Conservation (phyloP, 2,113 vertebrate species). For the Papio anubis region DNA sequence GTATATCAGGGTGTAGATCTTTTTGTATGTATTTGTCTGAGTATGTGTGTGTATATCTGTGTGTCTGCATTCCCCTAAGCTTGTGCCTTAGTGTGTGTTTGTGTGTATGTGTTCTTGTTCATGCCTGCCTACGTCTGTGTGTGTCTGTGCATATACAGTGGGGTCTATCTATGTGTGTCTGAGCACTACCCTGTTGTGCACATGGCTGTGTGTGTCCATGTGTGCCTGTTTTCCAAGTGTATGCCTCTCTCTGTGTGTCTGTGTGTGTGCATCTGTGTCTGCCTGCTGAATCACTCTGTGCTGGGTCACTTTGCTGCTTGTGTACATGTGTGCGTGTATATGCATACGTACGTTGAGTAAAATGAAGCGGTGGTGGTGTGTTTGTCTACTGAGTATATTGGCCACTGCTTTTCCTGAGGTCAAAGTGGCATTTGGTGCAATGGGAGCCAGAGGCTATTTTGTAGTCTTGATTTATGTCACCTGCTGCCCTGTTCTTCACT, state of each 20-base stretch:
- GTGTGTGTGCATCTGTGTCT: background rate
- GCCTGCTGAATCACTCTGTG: background rate
- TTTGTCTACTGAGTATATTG: background rate
- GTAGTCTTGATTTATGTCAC: constrained; percentile 36
- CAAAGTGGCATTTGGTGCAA: constrained; percentile 37
- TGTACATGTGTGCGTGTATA: background rate
- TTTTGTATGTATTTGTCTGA: background rate
- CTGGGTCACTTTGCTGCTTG: background rate
- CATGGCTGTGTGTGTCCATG: background rate
- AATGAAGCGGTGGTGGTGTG: background rate
- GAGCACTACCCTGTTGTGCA: background rate
- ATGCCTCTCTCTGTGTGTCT: background rate
- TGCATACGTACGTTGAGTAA: background rate
- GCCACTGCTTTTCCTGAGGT: constrained; percentile 8
- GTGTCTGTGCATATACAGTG: background rate
- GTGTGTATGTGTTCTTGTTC: background rate
- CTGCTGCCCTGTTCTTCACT: background rate
- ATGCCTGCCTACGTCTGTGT: background rate
- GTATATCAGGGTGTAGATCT: background rate
- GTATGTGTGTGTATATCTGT: background rate
- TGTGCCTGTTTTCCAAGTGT: background rate
- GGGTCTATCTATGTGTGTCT: background rate
- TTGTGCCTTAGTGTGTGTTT: background rate
- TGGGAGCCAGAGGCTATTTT: background rate
- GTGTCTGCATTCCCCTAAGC: background rate